Evolutionary conservation across 92 coral and sea anemone species (phyloP), one percentile per base, ranked within the genome.

Genomic region (Virgularia gustaviana): DNA sequence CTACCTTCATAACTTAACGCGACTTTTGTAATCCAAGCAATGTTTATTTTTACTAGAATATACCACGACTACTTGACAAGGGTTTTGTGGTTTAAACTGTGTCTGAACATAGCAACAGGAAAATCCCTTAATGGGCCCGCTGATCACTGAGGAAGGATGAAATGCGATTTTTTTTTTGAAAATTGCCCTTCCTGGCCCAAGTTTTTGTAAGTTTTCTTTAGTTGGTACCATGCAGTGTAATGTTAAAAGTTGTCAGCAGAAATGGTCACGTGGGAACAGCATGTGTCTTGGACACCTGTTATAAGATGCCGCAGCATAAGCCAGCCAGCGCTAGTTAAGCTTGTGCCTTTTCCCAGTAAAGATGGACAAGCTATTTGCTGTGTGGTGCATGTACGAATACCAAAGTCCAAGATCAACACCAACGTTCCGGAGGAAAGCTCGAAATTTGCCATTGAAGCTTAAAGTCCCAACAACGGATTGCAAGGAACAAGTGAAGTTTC

Each of bases 331-430:
- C 36, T 47, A 68, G 60, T 68, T 32, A 51, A 68, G 41, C 45
- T 45, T 49, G 29, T 47, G 51, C 75, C 34, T 36, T 31, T 49
- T 20, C 36, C 28, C 23, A 31, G 75, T 31, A 35, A 68, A 68
- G 61, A 68, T 68, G 75, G 75, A 68, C 60, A 68, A 49, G 45
- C 54, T 68, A 61, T 68, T 68, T 55, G 75, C 75, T 68, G 61
- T 68, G 53, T 68, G 75, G 60, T 68, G 75, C 45, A 47, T 68
- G 35, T 68, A 68, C 31, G 75, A 68, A 68, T 68, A 68, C 36
- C 75, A 68, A 19, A 68, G 75, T 7, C 75, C 75, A 20, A 53
- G 75, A 33, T 68, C 75, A 8, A 68, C 75, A 11, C 75, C 75
- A 23, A 68, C 60, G 53, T 19, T 47, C 31, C 60, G 75, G 51